Base-by-base conservation (phyloP, 2,113 vertebrate genomes). In the Nannospalax galili region DNA sequence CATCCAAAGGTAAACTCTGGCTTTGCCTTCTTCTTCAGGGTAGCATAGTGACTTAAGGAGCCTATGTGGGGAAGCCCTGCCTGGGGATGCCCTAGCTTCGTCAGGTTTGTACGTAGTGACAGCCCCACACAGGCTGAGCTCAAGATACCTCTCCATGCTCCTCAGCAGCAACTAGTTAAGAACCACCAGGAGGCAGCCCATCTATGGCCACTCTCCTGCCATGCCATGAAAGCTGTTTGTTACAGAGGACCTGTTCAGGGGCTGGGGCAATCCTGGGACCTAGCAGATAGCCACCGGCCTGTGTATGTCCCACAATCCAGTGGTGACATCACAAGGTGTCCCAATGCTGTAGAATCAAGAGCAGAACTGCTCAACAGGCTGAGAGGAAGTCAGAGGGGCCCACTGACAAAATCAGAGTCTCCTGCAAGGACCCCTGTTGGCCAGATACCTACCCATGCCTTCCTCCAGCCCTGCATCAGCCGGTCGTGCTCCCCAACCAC, bases 391-490 rank as follows among this genome's bases (percentile, higher is more conserved):
- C 17, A 7, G 3, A 45, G 48, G 30, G 22, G 24, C 32, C 70
- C 80, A 35, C 7, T 62, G 60, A 6, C 26, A 58, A 11, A 15
- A 58, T 3, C 1, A n/a, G 15, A 16, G 4, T 16, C 1, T 65
- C 35, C 32, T 10, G n/a, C 2, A 26, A 42, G 45, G n/a, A 8
- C 26, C 20, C 5, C 52, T 15, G 11, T 30, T 17, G 19, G 37
- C 26, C 26, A 40, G 1, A n/a, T 42, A 37, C 99, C 5, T 98
- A 99, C 99, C 99, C 99, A 99, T 0, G 98, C 98, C 95, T 99
- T 98, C 94, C 94, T 98, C 99, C 99, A 99, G 97, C 95, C 98
- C 90, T 98, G 98, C 97, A 99, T 98, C 97, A 99, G 98, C 74
- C 97, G 98, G 82, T 98, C 98, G 0, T 99, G 99, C 48, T 99